These are phyloP conservation scores for Tarsius wallacei DNA, from an alignment of 2,797 vertebrate species.

Conservation along the genomic window DNA sequence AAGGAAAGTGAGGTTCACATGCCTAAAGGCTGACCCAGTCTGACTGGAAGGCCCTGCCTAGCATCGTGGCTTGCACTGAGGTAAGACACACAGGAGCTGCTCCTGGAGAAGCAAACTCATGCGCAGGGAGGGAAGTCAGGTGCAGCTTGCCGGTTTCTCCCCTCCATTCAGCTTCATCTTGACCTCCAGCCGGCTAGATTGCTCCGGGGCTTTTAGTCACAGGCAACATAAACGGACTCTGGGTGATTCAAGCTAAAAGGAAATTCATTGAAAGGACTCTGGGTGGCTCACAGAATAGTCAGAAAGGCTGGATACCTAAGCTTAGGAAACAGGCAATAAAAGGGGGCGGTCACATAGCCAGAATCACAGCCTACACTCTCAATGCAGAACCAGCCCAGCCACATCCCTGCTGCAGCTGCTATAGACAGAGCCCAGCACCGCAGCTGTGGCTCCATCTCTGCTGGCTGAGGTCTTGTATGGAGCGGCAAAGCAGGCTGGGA, in stretches of 20 bases:
- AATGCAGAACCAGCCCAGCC: neutral
- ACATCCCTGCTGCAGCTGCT: rapidly evolving
- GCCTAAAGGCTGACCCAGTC: neutral
- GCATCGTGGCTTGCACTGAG: neutral
- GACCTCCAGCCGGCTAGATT: neutral
- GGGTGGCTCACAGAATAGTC: neutral
- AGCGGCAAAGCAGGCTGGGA: neutral
- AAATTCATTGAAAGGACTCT: neutral
- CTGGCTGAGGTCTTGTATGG: neutral
- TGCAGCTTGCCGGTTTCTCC: rapidly evolving
- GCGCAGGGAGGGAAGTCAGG: neutral
- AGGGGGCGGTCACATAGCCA: neutral
- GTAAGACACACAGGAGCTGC: neutral
- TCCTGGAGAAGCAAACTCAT: neutral
- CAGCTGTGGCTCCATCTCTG: rapidly evolving
- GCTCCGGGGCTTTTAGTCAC: neutral
- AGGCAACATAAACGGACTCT: neutral
- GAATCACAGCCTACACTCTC: neutral
- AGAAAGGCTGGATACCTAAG: neutral
- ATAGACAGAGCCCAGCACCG: rapidly evolving
- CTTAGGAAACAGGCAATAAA: neutral
- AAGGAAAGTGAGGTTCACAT: neutral
- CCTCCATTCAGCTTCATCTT: neutral
- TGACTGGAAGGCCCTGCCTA: neutral
- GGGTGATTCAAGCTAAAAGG: neutral